Base-by-base conservation (phyloP, 2,797 vertebrate species). In the Cossypha niveicapilla region DNA sequence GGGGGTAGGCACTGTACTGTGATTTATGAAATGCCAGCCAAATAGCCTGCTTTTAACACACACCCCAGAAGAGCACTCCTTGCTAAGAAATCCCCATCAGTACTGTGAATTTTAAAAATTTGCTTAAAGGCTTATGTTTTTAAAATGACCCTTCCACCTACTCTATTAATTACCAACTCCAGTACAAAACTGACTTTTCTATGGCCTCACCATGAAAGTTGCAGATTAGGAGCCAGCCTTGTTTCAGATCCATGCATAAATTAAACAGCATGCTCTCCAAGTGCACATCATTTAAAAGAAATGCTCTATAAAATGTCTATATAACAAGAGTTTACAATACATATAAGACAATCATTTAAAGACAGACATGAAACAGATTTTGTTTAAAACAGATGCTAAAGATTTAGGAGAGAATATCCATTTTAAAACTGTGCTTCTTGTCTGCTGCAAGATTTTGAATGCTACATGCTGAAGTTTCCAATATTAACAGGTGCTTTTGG, bases 111-210 rank as follows among this genome's bases (percentile, higher is more conserved):
- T 96, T 63, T 2, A 5, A 85, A 92, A 91, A 86, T 41, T 86
- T 93, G 39, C 77, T 92, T 73, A 71, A 90, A 94, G 71, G 84
- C 53, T 94, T 93, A 57, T 84, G 58, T 80, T 96, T 90, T 94
- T 77, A 71, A 93, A 97, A 94, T 53, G 44, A 86, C 88, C 75
- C 79, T 95, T 93, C 90, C 79, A 95, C 85, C 93, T 93, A 95
- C 93, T 93, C 93, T 63, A 50, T 93, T 94, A 95, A 96, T 97
- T 96, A 90, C 71, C 77, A 93, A 72, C 84, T 76, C 90, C 76
- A 48, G 30, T 76, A 76, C 57, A 83, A 94, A 94, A n/a, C 9
- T 32, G 51, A 56, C 72, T 87, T 94, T 93, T 90, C 76, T 92
- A 61, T 67, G 65, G 90, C 74, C 79, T 96, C 67, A 50, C 73